Evolutionary conservation across 53 echinoderm and acorn worm species (phyloP).

Genomic region (Holothuria leucospilota): DNA sequence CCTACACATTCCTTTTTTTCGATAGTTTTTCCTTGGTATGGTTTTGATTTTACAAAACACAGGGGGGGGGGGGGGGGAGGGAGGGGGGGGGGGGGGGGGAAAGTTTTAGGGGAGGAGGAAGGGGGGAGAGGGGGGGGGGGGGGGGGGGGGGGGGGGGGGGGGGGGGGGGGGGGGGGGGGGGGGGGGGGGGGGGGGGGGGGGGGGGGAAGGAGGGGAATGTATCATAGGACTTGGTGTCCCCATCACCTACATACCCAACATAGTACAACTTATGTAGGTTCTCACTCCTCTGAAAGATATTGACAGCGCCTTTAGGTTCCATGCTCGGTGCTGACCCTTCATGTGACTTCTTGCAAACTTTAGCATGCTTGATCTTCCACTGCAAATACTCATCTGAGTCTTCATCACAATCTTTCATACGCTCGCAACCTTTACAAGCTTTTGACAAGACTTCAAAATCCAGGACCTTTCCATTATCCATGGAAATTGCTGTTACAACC

Average conservation of each 20-base stretch:
- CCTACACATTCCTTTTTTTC: conserved; percentile 49
- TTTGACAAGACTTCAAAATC: conserved; percentile 37
- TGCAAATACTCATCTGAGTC: neutral
- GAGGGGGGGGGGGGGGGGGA: too few species aligned
- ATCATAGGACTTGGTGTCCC: conserved; percentile 13
- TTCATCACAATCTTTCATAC: conserved; percentile 13
- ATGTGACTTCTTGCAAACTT: neutral
- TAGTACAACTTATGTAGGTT: neutral
- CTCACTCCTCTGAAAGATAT: conserved; percentile 27
- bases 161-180: too few species aligned
- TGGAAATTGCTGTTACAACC: conserved; percentile 30
- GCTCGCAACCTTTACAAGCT: conserved; percentile 33
- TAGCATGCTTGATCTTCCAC: conserved; percentile 5
- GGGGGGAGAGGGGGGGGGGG: too few species aligned
- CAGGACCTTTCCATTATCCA: conserved; percentile 28
- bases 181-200: too few species aligned
- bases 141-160: too few species aligned
- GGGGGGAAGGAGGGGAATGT: too few species aligned
- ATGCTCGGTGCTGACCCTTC: conserved; percentile 1
- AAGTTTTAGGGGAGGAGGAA: too few species aligned
- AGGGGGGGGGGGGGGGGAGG: too few species aligned
- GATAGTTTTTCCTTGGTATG: neutral
- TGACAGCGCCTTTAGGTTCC: conserved; percentile 36
- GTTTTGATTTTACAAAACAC: too few species aligned
- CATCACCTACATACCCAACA: conserved; percentile 22